Conservation (phyloP, 2,888 invertebrate species). For the Nyleta sp. region DNA sequence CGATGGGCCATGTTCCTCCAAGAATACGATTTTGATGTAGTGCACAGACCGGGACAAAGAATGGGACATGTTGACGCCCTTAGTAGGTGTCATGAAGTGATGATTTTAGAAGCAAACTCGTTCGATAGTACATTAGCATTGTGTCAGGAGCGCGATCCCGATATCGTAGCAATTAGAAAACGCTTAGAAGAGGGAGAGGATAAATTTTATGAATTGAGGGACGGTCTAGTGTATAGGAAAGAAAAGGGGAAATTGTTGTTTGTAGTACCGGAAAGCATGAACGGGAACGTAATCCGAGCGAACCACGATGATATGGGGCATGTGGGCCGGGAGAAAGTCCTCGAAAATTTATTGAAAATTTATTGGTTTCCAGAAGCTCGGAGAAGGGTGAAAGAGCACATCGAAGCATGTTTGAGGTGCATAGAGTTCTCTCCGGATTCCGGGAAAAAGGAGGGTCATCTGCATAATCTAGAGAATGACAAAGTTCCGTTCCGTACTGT, state of each 20-base stretch:
- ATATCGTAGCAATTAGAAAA: conserved; percentile 51
- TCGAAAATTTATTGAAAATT: conserved; percentile 37
- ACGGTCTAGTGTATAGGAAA: conserved; percentile 66
- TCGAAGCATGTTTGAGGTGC: conserved; percentile 14
- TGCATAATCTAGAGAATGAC: conserved; percentile 12
- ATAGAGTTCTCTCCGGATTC: conserved; percentile 43
- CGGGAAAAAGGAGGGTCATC: conserved; percentile 18
- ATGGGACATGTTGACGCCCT: conserved; percentile 65
- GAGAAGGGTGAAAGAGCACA: not conserved
- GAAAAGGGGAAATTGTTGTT: conserved; percentile 24
- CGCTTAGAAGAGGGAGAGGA: conserved; percentile 52
- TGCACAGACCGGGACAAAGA: conserved; percentile 52
- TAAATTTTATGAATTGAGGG: conserved; percentile 59
- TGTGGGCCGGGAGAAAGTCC: conserved; percentile 44
- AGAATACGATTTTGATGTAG: conserved; percentile 56
- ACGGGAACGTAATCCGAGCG: not conserved
- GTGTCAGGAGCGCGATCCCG: conserved; percentile 51
- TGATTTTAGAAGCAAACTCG: conserved; percentile 51
- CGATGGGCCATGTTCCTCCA: conserved; percentile 69
- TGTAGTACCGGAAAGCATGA: not conserved
- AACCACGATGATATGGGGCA: conserved; percentile 56
- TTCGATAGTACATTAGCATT: conserved; percentile 61
- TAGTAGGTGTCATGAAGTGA: conserved; percentile 50
- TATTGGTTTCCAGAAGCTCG: conserved; percentile 19
- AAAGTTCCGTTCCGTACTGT: not conserved